Base-by-base conservation (phyloP, 2,888 invertebrate species). In the Agrypnus murinus region DNA sequence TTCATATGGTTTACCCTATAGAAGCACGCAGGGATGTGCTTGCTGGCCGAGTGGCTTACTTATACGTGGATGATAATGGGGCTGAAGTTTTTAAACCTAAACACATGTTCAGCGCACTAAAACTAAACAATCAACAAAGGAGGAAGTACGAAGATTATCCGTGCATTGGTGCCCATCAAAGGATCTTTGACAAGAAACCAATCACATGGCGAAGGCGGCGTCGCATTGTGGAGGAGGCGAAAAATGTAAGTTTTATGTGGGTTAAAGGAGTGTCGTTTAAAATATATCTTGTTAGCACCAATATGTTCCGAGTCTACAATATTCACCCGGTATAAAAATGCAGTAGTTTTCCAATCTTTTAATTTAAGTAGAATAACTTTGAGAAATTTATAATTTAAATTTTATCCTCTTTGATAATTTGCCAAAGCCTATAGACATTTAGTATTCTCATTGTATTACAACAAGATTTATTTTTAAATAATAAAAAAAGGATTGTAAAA, bases 1-100 rank as follows among this genome's bases (percentile, higher is more conserved):
- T 92, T 31, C 92, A 92, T 80, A 91, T 92, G 1, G 93, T 94
- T 1, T 91, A 93, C 3, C 94, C 94, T 0, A 88, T 92, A 50
- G 93, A 93, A 84, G 92, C 92, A 0, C 92, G 93, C 67, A 88
- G 92, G 31, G 91, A 91, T 25, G 93, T 94, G 0, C 85, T 94
- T 10, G 91, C 92, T 0, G 94, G 94, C 5, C 89, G 92, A 85
- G 90, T 93, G 0, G 89, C 93, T 2, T 94, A 93, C 80, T 92
- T 92, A 7, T 89, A 94, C 10, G 88, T 94, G 0, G 93, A 94
- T 77, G 93, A 94, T 82, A 90, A 87, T 71, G 81, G 83, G 6
- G 90, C 93, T 32, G 89, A 90, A 66, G 89, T 91, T 76, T 94
- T 93, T 80, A 91, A 92, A 77, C 93, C 93, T 0, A 86, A 93